Conservation (phyloP, 2,797 vertebrate genomes). For the Malurus splendens region DNA sequence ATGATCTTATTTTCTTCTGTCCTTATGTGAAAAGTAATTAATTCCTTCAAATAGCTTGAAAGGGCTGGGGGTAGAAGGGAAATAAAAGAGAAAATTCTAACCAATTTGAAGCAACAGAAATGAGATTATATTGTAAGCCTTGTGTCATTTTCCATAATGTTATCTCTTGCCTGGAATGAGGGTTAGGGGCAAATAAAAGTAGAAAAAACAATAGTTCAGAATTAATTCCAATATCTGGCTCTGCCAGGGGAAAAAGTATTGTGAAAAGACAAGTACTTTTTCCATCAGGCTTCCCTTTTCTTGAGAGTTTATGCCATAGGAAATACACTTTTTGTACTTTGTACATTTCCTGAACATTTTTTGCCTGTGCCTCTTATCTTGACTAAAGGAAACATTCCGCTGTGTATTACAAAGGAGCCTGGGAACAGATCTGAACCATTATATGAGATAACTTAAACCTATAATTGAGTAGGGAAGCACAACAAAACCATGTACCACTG, state of each 20-base stretch:
- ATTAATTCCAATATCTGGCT: neutral
- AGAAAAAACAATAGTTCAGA: neutral
- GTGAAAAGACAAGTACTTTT: neutral
- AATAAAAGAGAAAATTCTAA: neutral
- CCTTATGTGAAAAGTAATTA: slow-evolving; percentile 14
- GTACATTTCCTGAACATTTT: neutral
- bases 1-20: neutral
- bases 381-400: neutral
- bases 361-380: neutral
- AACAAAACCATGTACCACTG: neutral
- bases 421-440: neutral
- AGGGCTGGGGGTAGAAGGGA: neutral
- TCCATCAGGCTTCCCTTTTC: neutral
- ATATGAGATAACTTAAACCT: neutral
- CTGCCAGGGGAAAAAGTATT: neutral
- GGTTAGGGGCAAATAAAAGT: neutral
- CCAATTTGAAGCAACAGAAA: neutral
- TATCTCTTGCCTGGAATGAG: neutral
- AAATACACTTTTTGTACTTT: neutral
- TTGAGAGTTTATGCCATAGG: neutral
- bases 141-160: neutral
- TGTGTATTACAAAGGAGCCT: neutral
- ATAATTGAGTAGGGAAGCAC: neutral
- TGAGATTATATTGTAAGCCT: neutral
- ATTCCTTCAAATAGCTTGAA: neutral